These are phyloP conservation scores for Nycteola revayana DNA, from an alignment of 2,888 invertebrate species.

Conservation along the genomic window DNA sequence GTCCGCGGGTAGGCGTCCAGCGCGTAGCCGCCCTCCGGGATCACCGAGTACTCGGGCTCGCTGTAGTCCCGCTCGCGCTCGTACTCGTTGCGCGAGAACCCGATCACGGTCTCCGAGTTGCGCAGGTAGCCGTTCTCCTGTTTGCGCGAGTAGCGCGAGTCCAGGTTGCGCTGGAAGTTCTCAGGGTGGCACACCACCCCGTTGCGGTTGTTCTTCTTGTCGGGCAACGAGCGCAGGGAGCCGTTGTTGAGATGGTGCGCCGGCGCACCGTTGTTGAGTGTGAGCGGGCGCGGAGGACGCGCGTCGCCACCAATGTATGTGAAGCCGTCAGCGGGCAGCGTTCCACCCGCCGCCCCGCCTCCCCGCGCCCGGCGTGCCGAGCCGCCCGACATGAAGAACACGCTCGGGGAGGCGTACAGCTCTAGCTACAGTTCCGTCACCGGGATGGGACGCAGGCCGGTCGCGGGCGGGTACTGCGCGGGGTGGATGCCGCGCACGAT, in stretches of 20 bases:
- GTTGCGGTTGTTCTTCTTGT: conserved; percentile 73
- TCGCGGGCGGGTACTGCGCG: conserved; percentile 73
- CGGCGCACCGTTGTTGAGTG: conserved; percentile 78
- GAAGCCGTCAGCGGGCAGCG: conserved; percentile 88
- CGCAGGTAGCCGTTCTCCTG: conserved; percentile 78
- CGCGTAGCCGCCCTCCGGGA: conserved; percentile 65
- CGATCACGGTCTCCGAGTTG: conserved; percentile 69
- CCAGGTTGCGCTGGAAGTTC: conserved; percentile 76
- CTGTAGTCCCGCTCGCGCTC: conserved; percentile 62
- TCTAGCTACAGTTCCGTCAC: conserved; percentile 98
- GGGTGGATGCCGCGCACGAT: conserved; percentile 85
- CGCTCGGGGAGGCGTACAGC: conserved; percentile 94
- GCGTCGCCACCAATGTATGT: conserved; percentile 88
- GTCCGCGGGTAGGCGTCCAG: conserved; percentile 65
- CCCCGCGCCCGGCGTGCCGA: conserved; percentile 74
- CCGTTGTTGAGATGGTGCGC: conserved; percentile 77
- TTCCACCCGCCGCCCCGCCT: conserved; percentile 70
- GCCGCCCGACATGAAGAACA: conserved; percentile 87
- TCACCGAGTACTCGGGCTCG: conserved; percentile 79
- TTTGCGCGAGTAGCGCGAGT: conserved; percentile 74
- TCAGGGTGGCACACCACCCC: conserved; percentile 73
- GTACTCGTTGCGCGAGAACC: conserved; percentile 63
- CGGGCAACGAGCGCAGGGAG: conserved; percentile 73
- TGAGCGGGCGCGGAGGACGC: conserved; percentile 75
- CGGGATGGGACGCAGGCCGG: conserved; percentile 86